These are phyloP conservation scores for Mnemiopsis leidyi DNA, from an alignment of 37 sponge, comb jelly and placozoan species.

Conservation along the genomic window DNA sequence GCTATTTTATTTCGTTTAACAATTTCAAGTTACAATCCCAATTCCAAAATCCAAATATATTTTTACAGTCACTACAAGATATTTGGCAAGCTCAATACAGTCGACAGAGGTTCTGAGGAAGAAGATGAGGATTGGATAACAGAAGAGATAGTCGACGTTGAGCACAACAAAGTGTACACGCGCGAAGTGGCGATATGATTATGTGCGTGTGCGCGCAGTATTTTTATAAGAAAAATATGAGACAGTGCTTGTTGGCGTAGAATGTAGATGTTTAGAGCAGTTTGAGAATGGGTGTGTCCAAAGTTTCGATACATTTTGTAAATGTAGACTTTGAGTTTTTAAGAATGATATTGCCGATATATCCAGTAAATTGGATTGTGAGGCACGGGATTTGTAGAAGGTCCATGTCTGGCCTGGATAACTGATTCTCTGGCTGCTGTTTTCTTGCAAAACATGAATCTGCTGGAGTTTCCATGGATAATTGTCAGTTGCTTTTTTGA, in stretches of 20 bases:
- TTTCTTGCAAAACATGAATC: no score
- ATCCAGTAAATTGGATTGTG: background rate
- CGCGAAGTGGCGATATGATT: conserved; percentile 9
- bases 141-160: conserved; percentile 57
- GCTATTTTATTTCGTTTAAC: background rate
- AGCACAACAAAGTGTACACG: conserved; percentile 62
- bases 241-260: background rate
- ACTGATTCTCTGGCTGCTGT: no score
- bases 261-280: no score
- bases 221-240: background rate
- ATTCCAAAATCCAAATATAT: background rate
- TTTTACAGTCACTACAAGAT: conserved; percentile 40
- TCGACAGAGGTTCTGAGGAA: background rate
- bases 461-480: no score
- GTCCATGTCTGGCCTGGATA: no score
- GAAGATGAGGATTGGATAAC: conserved; percentile 52
- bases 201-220: background rate
- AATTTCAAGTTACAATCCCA: background rate
- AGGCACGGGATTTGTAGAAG: no score
- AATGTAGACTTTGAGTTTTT: background rate
- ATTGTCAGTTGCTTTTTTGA: no score
- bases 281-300: background rate
- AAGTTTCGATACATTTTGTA: background rate
- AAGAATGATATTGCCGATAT: background rate
- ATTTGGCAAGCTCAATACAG: conserved; percentile 18